Evolutionary conservation across 2,888 invertebrate genomes (phyloP).

Genomic region (Eristalis intricaria): DNA sequence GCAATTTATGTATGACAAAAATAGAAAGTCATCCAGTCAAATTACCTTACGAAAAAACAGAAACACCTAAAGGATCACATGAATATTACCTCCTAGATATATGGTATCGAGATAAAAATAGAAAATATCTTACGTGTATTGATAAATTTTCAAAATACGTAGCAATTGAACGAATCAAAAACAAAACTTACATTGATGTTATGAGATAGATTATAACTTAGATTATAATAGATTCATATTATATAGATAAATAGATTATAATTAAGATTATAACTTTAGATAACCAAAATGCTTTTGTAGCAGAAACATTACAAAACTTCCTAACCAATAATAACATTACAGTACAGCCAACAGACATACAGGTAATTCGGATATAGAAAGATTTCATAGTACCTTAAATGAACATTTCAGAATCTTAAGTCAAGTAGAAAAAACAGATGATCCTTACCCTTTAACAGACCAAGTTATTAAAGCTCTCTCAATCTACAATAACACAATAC

Average conservation of each 20-base stretch:
- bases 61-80: slow-evolving; percentile 14
- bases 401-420: neutral
- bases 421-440: neutral
- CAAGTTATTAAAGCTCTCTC: neutral
- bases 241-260: too few relatives aligned
- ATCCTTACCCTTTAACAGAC: neutral
- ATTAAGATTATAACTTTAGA: too few relatives aligned
- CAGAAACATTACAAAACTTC: too few relatives aligned
- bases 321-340: too few relatives aligned
- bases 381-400: neutral
- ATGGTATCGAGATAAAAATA: slow-evolving; percentile 5
- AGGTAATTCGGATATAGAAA: neutral
- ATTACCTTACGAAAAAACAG: slow-evolving; percentile 12
- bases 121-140: slow-evolving; percentile 25
- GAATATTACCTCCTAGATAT: slow-evolving; percentile 23
- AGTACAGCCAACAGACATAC: too few relatives aligned
- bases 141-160: too few relatives aligned
- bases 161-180: slow-evolving; percentile 6
- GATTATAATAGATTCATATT: too few relatives aligned
- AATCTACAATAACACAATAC: neutral
- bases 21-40: too few relatives aligned
- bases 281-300: too few relatives aligned
- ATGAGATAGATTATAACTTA: too few relatives aligned
- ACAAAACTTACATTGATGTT: slow-evolving; percentile 6
- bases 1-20: too few relatives aligned